These are phyloP conservation scores for Chymomyza caudatula DNA, from an alignment of 2,888 invertebrate species.

Conservation along the genomic window DNA sequence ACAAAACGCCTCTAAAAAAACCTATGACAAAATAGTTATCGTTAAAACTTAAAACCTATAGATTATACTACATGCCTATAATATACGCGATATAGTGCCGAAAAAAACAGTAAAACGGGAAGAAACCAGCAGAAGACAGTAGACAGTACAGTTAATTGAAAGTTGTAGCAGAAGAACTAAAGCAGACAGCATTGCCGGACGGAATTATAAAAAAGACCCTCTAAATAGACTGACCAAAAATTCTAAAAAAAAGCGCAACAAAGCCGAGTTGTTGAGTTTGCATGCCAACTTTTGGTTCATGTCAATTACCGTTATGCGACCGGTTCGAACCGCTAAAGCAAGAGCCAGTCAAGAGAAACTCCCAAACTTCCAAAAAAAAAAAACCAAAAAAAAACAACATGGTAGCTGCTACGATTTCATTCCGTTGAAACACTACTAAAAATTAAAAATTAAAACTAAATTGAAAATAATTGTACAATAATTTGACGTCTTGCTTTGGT, in stretches of 20 bases:
- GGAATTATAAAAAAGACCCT: not conserved
- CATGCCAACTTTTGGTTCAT: not conserved
- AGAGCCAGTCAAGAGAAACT: slow-evolving; percentile 28
- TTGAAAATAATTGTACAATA: not conserved
- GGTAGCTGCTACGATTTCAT: not conserved
- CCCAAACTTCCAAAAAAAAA: slow-evolving; percentile 1
- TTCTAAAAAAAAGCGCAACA: not conserved
- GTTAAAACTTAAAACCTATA: slow-evolving; percentile 21
- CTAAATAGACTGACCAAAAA: slow-evolving; percentile 2
- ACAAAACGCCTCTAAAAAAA: not conserved
- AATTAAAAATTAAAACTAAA: not conserved
- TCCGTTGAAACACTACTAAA: not conserved
- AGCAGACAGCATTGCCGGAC: not conserved
- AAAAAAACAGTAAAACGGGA: not conserved
- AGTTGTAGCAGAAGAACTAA: slow-evolving; percentile 1
- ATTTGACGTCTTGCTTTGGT: slow-evolving; percentile 56
- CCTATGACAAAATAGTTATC: slow-evolving; percentile 22
- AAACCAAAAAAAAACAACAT: slow-evolving; percentile 7
- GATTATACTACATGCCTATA: not conserved
- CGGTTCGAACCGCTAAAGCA: slow-evolving; percentile 19
- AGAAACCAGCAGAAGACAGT: slow-evolving; percentile 10
- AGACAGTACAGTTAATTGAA: not conserved
- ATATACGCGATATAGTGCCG: slow-evolving; percentile 6
- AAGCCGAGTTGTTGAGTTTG: not conserved
- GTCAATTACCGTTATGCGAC: not conserved